Conservation (phyloP, 2,888 invertebrate genomes). For the Heliconius hortense region DNA sequence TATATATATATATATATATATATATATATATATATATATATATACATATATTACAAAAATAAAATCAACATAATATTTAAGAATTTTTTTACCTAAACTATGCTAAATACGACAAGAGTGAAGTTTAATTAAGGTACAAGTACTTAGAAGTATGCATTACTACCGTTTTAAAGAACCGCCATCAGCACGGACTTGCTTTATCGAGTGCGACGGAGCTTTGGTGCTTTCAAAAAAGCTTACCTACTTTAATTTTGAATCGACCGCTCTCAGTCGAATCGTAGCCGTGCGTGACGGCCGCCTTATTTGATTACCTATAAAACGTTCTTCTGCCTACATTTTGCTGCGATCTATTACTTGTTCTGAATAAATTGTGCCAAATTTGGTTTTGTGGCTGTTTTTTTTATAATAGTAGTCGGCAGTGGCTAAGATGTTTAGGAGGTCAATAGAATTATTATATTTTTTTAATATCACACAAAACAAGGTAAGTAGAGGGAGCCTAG, state of each 20-base stretch:
- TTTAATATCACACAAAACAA: too few species aligned
- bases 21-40: too few species aligned
- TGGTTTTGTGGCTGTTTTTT: background rate
- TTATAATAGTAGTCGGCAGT: too few species aligned
- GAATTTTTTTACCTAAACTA: rapidly evolving
- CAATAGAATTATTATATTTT: too few species aligned
- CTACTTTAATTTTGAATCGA: constrained; percentile 74
- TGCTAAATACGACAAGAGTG: background rate
- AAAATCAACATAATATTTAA: background rate
- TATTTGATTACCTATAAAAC: constrained; percentile 78
- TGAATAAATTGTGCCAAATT: constrained; percentile 24
- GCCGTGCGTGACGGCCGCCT: constrained; percentile 72
- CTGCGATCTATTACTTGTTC: constrained; percentile 37
- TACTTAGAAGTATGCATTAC: constrained; percentile 11
- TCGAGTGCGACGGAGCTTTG: constrained; percentile 74
- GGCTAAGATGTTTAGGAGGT: too few species aligned
- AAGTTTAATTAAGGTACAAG: constrained; percentile 9
- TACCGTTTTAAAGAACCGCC: constrained; percentile 49
- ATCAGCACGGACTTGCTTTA: constrained; percentile 78
- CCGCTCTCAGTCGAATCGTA: constrained; percentile 48
- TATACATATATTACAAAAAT: too few species aligned
- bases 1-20: too few species aligned
- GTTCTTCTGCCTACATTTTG: constrained; percentile 31
- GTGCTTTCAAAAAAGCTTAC: constrained; percentile 74
- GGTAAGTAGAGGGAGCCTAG: too few species aligned